Evolutionary conservation across 1,140 invertebrate species (phyloP).

Genomic region (Cydia amplana): DNA sequence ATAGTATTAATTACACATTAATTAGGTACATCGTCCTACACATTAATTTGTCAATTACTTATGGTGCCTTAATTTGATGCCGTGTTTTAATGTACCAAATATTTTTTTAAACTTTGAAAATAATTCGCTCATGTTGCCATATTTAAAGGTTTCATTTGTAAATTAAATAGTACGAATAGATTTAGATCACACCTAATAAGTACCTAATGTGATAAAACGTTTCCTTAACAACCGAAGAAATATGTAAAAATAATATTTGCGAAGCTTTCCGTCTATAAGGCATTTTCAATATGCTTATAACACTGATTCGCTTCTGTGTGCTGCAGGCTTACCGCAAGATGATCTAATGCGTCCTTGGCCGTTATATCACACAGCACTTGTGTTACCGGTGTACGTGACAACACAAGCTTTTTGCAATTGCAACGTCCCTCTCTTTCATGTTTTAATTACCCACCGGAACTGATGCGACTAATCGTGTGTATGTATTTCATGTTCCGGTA

Average conservation of each 20-base stretch:
- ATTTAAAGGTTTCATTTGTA: too few species aligned
- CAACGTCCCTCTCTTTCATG: background rate
- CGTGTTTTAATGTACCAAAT: too few species aligned
- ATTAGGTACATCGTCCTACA: too few species aligned
- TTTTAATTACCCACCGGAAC: background rate
- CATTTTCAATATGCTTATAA: background rate
- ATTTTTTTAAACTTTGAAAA: too few species aligned
- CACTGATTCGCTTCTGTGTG: background rate
- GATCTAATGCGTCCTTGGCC: conserved; percentile 34
- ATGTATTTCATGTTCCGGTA: background rate
- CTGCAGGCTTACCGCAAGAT: conserved; percentile 31
- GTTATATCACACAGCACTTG: background rate
- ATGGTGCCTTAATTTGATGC: too few species aligned
- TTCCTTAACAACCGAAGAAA: too few species aligned
- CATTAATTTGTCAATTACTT: too few species aligned
- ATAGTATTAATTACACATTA: background rate
- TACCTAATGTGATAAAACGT: too few species aligned
- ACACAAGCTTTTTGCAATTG: conserved; percentile 7
- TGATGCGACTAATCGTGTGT: background rate
- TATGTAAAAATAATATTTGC: too few species aligned
- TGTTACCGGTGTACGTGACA: conserved; percentile 19
- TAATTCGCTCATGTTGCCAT: too few species aligned
- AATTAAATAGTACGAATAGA: too few species aligned
- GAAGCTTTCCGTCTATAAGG: background rate
- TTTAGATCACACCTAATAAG: too few species aligned